Evolutionary conservation across 2,113 vertebrate genomes (phyloP), one percentile per base, ranked within the genome.

Genomic region (Gadus macrocephalus): DNA sequence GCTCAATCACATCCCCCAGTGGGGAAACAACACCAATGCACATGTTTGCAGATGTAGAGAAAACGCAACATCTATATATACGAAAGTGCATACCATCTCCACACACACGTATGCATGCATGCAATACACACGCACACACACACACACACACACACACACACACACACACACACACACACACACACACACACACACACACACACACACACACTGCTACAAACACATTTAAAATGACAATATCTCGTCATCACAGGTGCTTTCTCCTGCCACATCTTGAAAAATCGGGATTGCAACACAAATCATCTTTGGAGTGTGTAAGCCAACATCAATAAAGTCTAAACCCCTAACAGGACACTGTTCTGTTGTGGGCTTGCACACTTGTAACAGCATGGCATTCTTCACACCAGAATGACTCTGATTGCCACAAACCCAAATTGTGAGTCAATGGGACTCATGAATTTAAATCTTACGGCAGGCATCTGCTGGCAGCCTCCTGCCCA

Each of bases 401-500:
- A 78, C 85, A 85, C 70, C 42, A 74, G 75, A 80, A 83, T 74
- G 77, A 63, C 76, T 82, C 60, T 83, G 85, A 87, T 80, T 87
- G 83, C 71, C 11, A n/a, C 9, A 64, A 22, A 5, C 70, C 73
- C 65, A 59, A 58, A 67, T 80, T 66, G 78, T 3, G 61, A 79
- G 75, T 59, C 81, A 72, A 82, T 35, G 60, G 76, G 73, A 77
- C 69, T 88, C 80, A 86, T 87, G 85, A 87, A 85, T 88, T 82
- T 75, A 79, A 88, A 85, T 80, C 71, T 77, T 86, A 62, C 84
- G 78, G 86, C 79, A 76, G 75, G 87, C 70, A 80, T 81, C 74
- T 19, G 80, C 79, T 78, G 79, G 85, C 78, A 81, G 74, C 85
- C 20, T 20, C 59, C 74, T 76, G 2, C 60, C 86, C 86, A 81